Evolutionary conservation across 2,888 invertebrate genomes (phyloP).

Genomic region (Xylophagus ater): DNA sequence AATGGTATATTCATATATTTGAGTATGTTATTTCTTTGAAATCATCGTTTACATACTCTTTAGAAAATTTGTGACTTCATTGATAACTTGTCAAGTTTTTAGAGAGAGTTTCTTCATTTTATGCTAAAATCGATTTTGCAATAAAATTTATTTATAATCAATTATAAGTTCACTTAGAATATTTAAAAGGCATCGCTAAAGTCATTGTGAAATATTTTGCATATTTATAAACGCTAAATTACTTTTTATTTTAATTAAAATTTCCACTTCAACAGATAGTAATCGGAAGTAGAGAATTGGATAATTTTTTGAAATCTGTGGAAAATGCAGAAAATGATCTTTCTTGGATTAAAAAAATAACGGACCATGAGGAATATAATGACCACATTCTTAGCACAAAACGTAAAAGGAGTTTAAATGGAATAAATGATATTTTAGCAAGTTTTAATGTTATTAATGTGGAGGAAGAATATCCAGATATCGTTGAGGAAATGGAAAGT

Average conservation of each 20-base stretch:
- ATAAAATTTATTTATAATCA: too few relatives aligned
- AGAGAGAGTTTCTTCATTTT: too few relatives aligned
- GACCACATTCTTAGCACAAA: neutral
- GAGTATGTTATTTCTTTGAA: too few relatives aligned
- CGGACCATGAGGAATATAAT: neutral
- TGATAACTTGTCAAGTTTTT: too few relatives aligned
- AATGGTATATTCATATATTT: too few relatives aligned
- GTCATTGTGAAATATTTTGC: too few relatives aligned
- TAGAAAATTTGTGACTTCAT: too few relatives aligned
- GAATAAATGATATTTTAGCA: slow-evolving; percentile 3
- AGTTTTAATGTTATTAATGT: slow-evolving; percentile 6
- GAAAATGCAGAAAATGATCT: slow-evolving; percentile 9
- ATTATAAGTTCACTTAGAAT: too few relatives aligned
- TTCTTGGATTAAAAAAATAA: slow-evolving; percentile 10
- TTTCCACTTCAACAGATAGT: slow-evolving; percentile 4
- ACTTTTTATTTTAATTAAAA: neutral
- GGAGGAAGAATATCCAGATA: neutral
- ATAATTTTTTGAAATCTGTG: slow-evolving; percentile 9
- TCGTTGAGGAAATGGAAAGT: slow-evolving; percentile 3
- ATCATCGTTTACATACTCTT: too few relatives aligned
- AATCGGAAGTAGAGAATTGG: slow-evolving; percentile 1
- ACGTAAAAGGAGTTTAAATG: neutral
- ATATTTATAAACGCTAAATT: too few relatives aligned
- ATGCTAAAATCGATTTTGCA: too few relatives aligned
- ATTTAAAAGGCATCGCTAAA: too few relatives aligned